Evolutionary conservation across 1,140 invertebrate species (phyloP).

Genomic region (Diorhabda elongata): DNA sequence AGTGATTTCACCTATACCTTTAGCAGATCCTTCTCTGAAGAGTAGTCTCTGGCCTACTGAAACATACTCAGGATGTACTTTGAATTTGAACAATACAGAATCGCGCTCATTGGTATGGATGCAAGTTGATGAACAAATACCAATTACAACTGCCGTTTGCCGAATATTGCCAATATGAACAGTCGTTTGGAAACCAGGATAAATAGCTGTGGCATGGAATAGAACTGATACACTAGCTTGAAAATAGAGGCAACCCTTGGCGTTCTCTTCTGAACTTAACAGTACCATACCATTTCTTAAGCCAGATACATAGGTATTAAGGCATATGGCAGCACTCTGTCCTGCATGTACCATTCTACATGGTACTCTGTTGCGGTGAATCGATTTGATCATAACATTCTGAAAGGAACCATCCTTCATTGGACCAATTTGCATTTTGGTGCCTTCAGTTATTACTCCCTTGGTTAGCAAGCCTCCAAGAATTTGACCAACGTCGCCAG

Average conservation of each 20-base stretch:
- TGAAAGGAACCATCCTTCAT: conserved; percentile 78
- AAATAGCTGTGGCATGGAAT: conserved; percentile 79
- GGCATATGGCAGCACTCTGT: conserved; percentile 85
- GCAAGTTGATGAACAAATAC: conserved; percentile 55
- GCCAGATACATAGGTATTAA: conserved; percentile 56
- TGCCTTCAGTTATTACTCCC: conserved; percentile 82
- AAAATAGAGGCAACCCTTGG: conserved; percentile 44
- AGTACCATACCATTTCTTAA: conserved; percentile 84
- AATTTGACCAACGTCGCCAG: conserved; percentile 75
- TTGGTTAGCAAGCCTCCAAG: conserved; percentile 81
- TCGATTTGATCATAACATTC: conserved; percentile 72
- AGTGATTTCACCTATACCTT: conserved; percentile 87
- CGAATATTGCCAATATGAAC: conserved; percentile 92
- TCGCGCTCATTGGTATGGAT: conserved; percentile 80
- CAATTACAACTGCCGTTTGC: conserved; percentile 85
- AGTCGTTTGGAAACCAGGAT: conserved; percentile 86
- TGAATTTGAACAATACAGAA: conserved; percentile 83
- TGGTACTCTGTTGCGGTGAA: conserved; percentile 87
- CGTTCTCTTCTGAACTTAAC: conserved; percentile 46
- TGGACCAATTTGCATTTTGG: conserved; percentile 71
- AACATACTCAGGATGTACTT: conserved; percentile 88
- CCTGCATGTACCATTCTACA: conserved; percentile 83
- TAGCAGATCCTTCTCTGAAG: conserved; percentile 83
- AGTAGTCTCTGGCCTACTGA: conserved; percentile 79
- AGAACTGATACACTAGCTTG: conserved; percentile 83